Conservation (phyloP, 2,797 vertebrate species). For the Neomorphus geoffroyi region DNA sequence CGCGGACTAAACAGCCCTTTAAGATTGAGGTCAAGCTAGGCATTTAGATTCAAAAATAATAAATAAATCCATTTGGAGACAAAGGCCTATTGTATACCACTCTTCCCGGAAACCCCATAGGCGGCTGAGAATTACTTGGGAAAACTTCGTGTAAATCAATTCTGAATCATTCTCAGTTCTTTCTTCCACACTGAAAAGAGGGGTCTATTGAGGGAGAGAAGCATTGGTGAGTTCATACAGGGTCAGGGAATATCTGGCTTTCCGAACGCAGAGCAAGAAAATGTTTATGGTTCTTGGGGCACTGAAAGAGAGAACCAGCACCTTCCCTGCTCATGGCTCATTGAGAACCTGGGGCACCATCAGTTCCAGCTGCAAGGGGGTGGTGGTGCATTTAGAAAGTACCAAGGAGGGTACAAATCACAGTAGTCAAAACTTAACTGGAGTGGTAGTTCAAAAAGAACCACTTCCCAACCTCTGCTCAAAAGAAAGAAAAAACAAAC, state of each 20-base stretch:
- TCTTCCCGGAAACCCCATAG: constrained; percentile 44
- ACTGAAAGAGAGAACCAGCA: background rate
- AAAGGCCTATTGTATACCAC: constrained; percentile 44
- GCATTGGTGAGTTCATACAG: background rate
- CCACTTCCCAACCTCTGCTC: background rate
- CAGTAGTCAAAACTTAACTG: background rate
- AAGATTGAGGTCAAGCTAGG: background rate
- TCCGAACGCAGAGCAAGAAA: background rate
- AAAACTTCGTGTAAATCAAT: constrained; percentile 31
- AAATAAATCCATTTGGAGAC: constrained; percentile 36
- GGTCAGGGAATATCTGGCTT: background rate
- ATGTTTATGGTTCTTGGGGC: background rate
- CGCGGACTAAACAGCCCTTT: background rate
- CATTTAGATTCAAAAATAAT: constrained; percentile 38
- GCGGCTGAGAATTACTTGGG: constrained; percentile 27
- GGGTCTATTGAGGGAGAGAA: background rate
- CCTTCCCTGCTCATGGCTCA: background rate
- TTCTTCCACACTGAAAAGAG: constrained; percentile 14
- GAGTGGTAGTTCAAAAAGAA: background rate
- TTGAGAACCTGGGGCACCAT: background rate
- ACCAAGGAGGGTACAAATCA: background rate
- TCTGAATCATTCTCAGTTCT: background rate
- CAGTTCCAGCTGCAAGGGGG: background rate
- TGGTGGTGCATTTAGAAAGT: background rate
- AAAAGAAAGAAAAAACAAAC: background rate